Base-by-base conservation (phyloP, 2,113 vertebrate species). In the Cynopterus brachyotis region DNA sequence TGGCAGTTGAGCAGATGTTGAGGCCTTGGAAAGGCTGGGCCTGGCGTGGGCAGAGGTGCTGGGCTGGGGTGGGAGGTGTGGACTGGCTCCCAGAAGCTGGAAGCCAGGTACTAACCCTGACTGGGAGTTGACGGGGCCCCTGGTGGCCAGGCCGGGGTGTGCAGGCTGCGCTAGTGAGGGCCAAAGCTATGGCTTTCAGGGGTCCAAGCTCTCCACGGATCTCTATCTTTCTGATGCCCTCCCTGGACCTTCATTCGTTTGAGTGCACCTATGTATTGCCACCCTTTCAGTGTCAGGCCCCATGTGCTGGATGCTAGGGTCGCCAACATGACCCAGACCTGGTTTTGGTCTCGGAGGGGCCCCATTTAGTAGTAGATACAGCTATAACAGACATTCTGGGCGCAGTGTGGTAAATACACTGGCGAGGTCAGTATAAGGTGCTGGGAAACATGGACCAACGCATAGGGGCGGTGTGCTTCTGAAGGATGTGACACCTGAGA, bases 1-100 rank as follows among this genome's bases (percentile, higher is more conserved):
- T 98, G 97, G 96, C 67, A 47, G 97, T 92, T 93, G 95, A 98
- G 98, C 97, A 98, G 98, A 98, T 98, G 98, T 98, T 92, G 96
- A 96, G 97, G 95, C 94, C 95, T 98, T 96, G 98, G 96, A 97
- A 96, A 97, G 78, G 30, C 59, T 78, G 78, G 70, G 35, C 40
- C 85, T 40, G 47, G 35, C 19, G 6, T 6, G 17, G 17, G 0
- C 9, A 26, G 45, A 60, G 57, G 19, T 73, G 53, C 55, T 47
- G 72, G 69, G 62, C 11, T 1, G 6, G 3, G 9, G 45, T 26
- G 20, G 83, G n/a, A 96, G 55, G 47, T 7, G 1, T 3, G 13
- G n/a, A n/a, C n/a, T 57, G 24, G 40, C 30, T 6, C 12, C 5
- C 42, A 62, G 47, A 78, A 16, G 11, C 1, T 3, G 53, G 53